Evolutionary conservation across 2,888 invertebrate species (phyloP).

Genomic region (Cactoblastis cactorum): DNA sequence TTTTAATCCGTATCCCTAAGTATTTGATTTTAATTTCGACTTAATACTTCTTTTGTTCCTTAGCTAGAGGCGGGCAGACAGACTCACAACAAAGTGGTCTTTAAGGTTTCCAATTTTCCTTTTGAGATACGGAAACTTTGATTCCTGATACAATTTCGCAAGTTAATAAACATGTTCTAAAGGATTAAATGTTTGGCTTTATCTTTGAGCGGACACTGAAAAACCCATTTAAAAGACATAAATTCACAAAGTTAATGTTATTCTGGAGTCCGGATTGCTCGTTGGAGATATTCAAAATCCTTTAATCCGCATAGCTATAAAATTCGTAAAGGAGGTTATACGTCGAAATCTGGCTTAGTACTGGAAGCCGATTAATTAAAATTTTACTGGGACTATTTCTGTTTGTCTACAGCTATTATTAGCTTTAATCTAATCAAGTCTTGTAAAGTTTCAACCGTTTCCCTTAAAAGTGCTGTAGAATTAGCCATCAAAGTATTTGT

Average conservation of each 20-base stretch:
- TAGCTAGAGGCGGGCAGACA: no score
- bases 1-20: no score
- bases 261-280: constrained; percentile 1
- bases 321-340: constrained; percentile 29
- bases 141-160: not conserved
- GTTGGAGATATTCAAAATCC: constrained; percentile 28
- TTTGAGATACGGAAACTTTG: not conserved
- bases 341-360: constrained; percentile 28
- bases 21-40: no score
- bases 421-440: not conserved
- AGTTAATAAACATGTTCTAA: not conserved
- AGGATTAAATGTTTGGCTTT: constrained; percentile 3
- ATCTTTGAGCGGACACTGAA: constrained; percentile 7
- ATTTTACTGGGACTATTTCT: constrained; percentile 20
- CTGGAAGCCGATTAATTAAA: constrained; percentile 33
- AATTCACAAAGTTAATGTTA: constrained; percentile 12
- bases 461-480: no score
- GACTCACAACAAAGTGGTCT: no score
- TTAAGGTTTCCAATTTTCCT: not conserved
- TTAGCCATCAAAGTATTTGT: no score
- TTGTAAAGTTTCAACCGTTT: no score
- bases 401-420: not conserved
- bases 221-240: constrained; percentile 5
- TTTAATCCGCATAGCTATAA: constrained; percentile 32
- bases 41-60: no score